Base-by-base conservation (phyloP, 2,797 vertebrate species). In the Spheniscus humboldti region DNA sequence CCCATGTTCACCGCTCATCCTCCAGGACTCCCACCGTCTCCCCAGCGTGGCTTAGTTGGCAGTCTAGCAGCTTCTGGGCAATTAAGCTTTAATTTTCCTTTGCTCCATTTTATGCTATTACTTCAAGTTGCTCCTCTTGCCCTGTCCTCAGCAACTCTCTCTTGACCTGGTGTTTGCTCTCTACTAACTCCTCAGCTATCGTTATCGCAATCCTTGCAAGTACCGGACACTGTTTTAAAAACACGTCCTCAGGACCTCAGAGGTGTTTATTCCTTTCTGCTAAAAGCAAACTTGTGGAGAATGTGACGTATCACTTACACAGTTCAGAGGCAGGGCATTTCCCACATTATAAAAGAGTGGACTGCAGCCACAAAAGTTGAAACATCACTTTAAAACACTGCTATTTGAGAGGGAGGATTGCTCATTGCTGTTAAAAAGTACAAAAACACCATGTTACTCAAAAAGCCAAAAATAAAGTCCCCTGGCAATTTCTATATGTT, bases 301-400 rank as follows among this genome's bases (percentile, higher is more conserved):
- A 68, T 7, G 18, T 94, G 95, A 94, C 15, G 24, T 92, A 72
- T 50, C 79, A 13, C 45, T 89, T 23, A 33, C 74, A 86, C 76
- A 94, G 93, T 94, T 96, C 96, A 95, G 79, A 94, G 71, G 76
- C 68, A 96, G 87, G 96, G 87, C 94, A 96, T 95, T 96, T 96
- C 94, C 96, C 95, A 95, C 94, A 76, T 81, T 93, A 90, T 83
- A 47, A 84, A 89, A 94, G 59, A 92, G 89, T 79, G 59, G 91
- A 92, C 71, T 0, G 1, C 62, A 84, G 87, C 91, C 92, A 87
- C 82, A 53, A 4, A 90, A 75, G 43, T 81, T 86, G 89, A 94
- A 86, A 92, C 59, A 33, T 88, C 92, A 73, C 67, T 91, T 75
- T 25, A 83, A 93, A 88, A 73, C 9, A 6, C 73, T 86, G 82